Evolutionary conservation across 2,113 vertebrate species (phyloP).

Genomic region (Micronycteris hirsuta): DNA sequence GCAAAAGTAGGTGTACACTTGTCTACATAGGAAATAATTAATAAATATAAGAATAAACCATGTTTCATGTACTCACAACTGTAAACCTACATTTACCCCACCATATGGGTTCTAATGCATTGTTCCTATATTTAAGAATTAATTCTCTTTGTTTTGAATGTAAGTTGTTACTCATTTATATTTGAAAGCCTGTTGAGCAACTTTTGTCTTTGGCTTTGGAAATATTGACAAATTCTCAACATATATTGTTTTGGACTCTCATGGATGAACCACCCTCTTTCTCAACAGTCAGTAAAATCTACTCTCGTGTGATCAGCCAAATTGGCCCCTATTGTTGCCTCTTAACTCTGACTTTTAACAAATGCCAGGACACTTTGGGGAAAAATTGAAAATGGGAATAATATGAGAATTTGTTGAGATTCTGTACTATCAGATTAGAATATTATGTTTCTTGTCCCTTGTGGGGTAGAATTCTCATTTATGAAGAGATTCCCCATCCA

Average conservation of each 20-base stretch:
- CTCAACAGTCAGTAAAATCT: background rate
- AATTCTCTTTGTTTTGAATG: background rate
- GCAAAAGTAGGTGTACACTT: too few relatives aligned
- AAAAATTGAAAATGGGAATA: slow-evolving; percentile 43
- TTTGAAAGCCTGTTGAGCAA: background rate
- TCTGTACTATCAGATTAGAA: slow-evolving; percentile 37
- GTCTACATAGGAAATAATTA: too few relatives aligned
- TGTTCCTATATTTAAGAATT: background rate
- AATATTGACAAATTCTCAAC: background rate
- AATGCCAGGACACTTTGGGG: slow-evolving; percentile 28
- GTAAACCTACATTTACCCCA: too few relatives aligned
- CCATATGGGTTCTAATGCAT: background rate
- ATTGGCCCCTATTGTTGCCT: background rate
- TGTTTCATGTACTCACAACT: too few relatives aligned
- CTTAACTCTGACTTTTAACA: slow-evolving; percentile 37
- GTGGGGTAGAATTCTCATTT: slow-evolving; percentile 59
- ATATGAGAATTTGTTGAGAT: slow-evolving; percentile 8
- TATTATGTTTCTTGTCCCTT: slow-evolving; percentile 31
- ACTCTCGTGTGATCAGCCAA: background rate
- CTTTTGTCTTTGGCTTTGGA: background rate
- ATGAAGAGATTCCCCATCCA: slow-evolving; percentile 34
- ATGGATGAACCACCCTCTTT: background rate
- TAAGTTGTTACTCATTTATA: background rate
- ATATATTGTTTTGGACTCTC: background rate
- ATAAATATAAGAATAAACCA: too few relatives aligned